These are phyloP conservation scores for Theretra japonica DNA, from an alignment of 2,888 invertebrate genomes.

Conservation along the genomic window DNA sequence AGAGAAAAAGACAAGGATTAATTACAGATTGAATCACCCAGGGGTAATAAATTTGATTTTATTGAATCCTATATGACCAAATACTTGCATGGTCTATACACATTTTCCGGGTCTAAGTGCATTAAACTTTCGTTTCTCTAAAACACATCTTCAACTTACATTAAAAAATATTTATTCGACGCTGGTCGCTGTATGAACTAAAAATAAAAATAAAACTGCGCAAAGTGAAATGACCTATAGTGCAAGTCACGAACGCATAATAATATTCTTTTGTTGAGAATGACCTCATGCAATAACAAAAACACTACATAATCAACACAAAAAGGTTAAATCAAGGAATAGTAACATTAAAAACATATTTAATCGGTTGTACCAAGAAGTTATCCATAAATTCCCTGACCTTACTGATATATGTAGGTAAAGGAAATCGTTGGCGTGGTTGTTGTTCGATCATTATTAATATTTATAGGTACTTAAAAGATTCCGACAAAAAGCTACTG, in stretches of 20 bases:
- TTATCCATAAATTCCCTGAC: background rate
- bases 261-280: conserved; percentile 19
- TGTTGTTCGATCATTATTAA: too few species aligned
- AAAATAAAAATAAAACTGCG: background rate
- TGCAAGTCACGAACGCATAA: conserved; percentile 16
- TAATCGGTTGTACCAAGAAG: background rate
- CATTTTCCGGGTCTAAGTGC: too few species aligned
- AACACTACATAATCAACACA: conserved; percentile 5
- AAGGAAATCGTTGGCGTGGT: too few species aligned
- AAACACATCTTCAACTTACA: too few species aligned
- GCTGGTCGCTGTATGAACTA: background rate
- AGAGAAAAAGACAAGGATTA: too few species aligned
- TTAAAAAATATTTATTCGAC: background rate
- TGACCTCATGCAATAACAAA: conserved; percentile 10
- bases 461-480: too few species aligned
- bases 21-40: too few species aligned
- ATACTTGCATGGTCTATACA: too few species aligned
- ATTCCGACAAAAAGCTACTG: too few species aligned
- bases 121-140: too few species aligned
- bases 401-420: background rate
- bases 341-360: background rate
- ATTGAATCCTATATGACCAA: too few species aligned
- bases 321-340: conserved; percentile 17
- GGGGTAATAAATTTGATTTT: too few species aligned
- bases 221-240: conserved; percentile 16